Percentiles rank a stretch among this genome's conserved stretches.
Conservation (phyloP, 2,113 vertebrate genomes). For the Stomatorhinus ivindoensis region DNA sequence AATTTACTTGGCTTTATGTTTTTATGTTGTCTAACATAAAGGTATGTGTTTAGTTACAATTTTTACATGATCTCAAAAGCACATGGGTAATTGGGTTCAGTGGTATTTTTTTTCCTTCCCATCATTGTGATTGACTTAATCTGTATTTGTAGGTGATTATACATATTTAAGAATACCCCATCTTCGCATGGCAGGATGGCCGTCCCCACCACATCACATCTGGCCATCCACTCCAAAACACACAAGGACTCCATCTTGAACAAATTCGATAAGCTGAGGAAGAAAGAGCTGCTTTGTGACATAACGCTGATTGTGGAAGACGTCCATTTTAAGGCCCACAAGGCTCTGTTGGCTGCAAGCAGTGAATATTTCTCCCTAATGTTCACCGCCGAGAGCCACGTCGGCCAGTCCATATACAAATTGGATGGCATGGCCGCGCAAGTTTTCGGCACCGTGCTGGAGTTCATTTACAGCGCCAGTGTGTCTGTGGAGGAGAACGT, state of each 20-base stretch:
- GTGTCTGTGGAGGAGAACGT: conserved; percentile 67
- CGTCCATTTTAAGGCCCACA: conserved; percentile 84
- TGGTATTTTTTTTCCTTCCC: background rate
- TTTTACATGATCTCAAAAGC: background rate
- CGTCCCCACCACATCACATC: conserved; percentile 33
- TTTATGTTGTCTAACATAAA: background rate
- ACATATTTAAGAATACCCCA: background rate
- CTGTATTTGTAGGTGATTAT: conserved; percentile 18
- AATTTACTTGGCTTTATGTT: background rate
- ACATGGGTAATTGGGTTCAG: background rate
- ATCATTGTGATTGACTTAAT: background rate
- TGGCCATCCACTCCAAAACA: conserved; percentile 67
- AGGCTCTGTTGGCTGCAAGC: conserved; percentile 88
- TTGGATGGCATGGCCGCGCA: conserved; percentile 77
- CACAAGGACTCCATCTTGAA: conserved; percentile 75
- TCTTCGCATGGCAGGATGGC: conserved; percentile 57
- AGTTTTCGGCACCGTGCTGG: conserved; percentile 70
- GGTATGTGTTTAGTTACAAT: background rate
- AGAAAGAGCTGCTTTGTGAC: conserved; percentile 80
- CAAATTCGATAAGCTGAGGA: conserved; percentile 76
- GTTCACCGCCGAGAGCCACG: conserved; percentile 73
- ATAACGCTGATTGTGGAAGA: conserved; percentile 84
- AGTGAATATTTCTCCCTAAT: conserved; percentile 89
- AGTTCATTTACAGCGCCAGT: conserved; percentile 87
- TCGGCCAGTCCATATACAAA: conserved; percentile 64